Evolutionary conservation across 1,140 invertebrate species (phyloP).

Genomic region (Cotesia vestalis): DNA sequence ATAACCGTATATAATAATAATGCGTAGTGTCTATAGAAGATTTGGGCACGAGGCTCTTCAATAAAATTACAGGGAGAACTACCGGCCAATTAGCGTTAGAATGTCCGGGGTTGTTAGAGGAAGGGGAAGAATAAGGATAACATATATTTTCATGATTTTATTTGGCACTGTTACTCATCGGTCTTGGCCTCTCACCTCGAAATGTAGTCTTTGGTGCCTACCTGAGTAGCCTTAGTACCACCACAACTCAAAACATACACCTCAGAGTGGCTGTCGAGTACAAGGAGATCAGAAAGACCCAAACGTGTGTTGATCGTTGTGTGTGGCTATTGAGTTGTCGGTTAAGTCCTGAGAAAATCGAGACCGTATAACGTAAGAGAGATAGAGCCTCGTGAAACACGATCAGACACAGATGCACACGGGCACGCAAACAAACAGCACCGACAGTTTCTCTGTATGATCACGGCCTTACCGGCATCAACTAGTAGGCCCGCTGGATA

Average conservation of each 20-base stretch:
- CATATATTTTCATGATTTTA: background rate
- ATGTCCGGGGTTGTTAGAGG: slow-evolving; percentile 47
- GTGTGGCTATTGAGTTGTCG: slow-evolving; percentile 50
- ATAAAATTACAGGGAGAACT: slow-evolving; percentile 59
- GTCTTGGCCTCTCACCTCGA: slow-evolving; percentile 18
- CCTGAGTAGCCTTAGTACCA: slow-evolving; percentile 51
- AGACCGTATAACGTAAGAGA: slow-evolving; percentile 2
- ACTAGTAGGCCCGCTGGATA: background rate
- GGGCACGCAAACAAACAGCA: slow-evolving; percentile 52
- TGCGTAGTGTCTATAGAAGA: slow-evolving; percentile 30
- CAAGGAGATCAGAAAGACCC: slow-evolving; percentile 27
- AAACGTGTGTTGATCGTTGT: slow-evolving; percentile 44
- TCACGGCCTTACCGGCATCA: slow-evolving; percentile 1
- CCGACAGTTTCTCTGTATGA: background rate
- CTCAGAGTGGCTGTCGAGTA: slow-evolving; percentile 14
- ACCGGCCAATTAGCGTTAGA: slow-evolving; percentile 60
- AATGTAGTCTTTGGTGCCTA: slow-evolving; percentile 44
- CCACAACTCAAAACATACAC: slow-evolving; percentile 4
- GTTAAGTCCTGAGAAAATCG: slow-evolving; percentile 13
- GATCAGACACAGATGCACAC: slow-evolving; percentile 49
- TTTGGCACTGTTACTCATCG: background rate
- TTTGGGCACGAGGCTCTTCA: slow-evolving; percentile 56
- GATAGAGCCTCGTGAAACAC: slow-evolving; percentile 45
- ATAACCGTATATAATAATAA: too few relatives aligned
- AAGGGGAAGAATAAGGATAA: background rate